Base-by-base conservation (phyloP, 2,113 vertebrate species). In the Prionailurus bengalensis region DNA sequence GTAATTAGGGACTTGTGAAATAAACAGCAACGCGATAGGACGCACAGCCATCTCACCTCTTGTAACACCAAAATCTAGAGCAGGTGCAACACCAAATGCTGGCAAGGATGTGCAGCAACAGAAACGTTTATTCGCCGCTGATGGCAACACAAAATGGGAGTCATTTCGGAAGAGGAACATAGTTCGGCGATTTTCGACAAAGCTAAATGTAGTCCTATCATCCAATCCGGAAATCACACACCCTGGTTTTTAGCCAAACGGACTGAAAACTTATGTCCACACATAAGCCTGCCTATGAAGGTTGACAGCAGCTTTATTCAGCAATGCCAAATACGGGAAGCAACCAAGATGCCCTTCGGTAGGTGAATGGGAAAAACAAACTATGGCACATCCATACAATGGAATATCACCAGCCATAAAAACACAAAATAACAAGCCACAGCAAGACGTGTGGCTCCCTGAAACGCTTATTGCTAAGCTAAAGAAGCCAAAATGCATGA, bases 21-120 rank as follows among this genome's bases (percentile, higher is more conserved):
- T 48, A 58, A n/a, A 81, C 39, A 83, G 25, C 23, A 58, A 31
- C 70, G 25, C 73, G 27, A 13, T 48, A 48, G 7, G n/a, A 19
- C 1, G 36, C 16, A 36, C 2, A 53, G 0, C 1, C 25, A n/a
- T 36, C 10, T 7, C 14, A 53, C 0, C 25, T 39, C 19, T 42
- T 48, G 33, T 23, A 45, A 81, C 7, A 27, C 8, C 73, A 25
- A 84, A 91, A 70, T 53, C 45, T 68, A 61, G 66, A 39, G 31
- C 42, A 76, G 17, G 33, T 10, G 31, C 19, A 55, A 36, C n/a
- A 13, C 14, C 33, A 65, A 80, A 7, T 1, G 2, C 36, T 68
- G 55, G 36, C 15, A 33, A 88, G 11, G 1, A 61, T 0, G 5
- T 39, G 31, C 25, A 45, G 33, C 42, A 65, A 39, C 1, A 45